A percentile compares a stretch with the other conserved stretches of the same genome.
Conservation (phyloP, 1,140 invertebrate genomes). For the Rhopalosiphum maidis region DNA sequence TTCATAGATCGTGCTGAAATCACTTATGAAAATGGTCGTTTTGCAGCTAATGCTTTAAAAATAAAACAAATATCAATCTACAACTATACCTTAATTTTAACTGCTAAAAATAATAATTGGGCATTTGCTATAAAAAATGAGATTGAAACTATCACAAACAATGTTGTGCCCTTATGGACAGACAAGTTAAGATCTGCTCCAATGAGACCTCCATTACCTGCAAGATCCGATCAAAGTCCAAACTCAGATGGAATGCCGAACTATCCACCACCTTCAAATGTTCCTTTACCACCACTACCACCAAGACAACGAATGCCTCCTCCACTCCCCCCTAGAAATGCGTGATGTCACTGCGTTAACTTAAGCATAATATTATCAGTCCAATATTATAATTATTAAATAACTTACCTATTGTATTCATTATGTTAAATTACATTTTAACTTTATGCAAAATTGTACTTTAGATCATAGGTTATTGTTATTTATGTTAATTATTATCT, state of each 20-base stretch:
- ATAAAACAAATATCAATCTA: conserved; percentile 53
- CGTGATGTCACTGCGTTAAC: background rate
- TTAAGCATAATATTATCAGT: background rate
- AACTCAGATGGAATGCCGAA: conserved; percentile 33
- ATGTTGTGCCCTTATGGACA: conserved; percentile 28
- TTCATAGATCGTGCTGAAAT: conserved; percentile 46
- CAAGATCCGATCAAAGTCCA: conserved; percentile 37
- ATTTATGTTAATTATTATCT: conserved; percentile 17
- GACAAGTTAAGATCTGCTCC: conserved; percentile 39
- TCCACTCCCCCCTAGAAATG: conserved; percentile 48
- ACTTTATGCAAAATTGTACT: background rate
- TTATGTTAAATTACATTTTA: background rate
- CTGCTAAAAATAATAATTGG: conserved; percentile 40
- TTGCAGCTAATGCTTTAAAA: conserved; percentile 41
- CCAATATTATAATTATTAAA: conserved; percentile 26
- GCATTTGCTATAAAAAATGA: conserved; percentile 32
- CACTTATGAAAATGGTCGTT: conserved; percentile 50
- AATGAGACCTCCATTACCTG: conserved; percentile 33
- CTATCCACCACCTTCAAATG: conserved; percentile 38
- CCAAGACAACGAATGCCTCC: conserved; percentile 51
- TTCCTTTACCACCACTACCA: conserved; percentile 43
- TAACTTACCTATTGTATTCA: conserved; percentile 28
- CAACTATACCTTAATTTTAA: conserved; percentile 38
- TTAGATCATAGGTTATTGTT: conserved; percentile 20
- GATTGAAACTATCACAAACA: conserved; percentile 51